A percentile compares a stretch with the other conserved stretches of the same genome.
phyloP scores from a whole-genome alignment of 2,797 vertebrate species.

The Myotis daubentonii region DNA sequence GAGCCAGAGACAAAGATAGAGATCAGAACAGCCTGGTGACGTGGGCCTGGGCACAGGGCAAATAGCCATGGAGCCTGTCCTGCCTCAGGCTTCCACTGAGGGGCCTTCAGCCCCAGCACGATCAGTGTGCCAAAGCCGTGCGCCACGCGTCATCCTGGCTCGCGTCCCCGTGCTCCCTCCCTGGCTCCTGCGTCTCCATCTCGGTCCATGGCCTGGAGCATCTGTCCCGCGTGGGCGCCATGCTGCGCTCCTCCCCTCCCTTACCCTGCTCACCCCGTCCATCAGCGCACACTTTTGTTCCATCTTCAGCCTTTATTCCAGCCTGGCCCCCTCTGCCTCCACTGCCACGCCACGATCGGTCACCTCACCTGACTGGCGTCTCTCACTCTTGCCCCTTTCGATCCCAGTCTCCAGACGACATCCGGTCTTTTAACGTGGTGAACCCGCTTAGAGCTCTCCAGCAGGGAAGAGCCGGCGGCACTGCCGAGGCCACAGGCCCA shows the following conservation, averaged over 20 bases:
- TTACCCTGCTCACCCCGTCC: not conserved
- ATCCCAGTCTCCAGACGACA: not conserved
- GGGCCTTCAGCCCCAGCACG: not conserved
- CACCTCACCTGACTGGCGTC: not conserved
- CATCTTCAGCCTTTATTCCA: not conserved
- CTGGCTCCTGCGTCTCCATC: not conserved
- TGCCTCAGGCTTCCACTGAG: not conserved
- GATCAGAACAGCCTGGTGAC: too few species aligned
- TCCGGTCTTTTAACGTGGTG: not conserved
- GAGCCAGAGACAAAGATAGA: not conserved
- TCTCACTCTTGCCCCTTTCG: not conserved
- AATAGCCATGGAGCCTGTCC: fast-evolving
- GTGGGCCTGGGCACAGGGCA: too few species aligned
- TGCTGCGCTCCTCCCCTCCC: not conserved
- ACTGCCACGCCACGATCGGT: not conserved
- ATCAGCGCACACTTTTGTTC: not conserved
- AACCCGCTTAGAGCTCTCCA: not conserved
- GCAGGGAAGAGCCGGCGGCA: not conserved
- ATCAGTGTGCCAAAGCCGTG: not conserved
- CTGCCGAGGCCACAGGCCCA: not conserved
- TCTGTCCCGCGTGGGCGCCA: not conserved
- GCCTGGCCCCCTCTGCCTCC: not conserved
- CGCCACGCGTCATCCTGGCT: not conserved
- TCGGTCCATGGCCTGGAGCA: too few species aligned
- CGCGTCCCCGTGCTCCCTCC: not conserved